These are phyloP conservation scores for Zosterops hypoxanthus DNA, from an alignment of 2,113 vertebrate species.

Conservation along the genomic window DNA sequence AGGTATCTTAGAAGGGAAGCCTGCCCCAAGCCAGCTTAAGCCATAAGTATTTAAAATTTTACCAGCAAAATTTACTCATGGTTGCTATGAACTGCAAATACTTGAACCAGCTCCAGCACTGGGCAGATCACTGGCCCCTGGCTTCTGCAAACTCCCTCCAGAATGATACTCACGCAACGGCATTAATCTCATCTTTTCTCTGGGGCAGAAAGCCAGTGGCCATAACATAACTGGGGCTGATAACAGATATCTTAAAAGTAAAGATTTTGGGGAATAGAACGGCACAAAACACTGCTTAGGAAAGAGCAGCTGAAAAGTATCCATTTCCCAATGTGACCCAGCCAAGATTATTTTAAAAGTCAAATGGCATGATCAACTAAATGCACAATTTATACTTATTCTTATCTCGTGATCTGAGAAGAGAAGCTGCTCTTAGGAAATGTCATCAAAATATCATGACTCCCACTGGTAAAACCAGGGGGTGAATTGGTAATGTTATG, in stretches of 20 bases:
- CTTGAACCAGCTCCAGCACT: rapidly evolving
- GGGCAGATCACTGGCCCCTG: rapidly evolving
- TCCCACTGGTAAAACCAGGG: constrained; percentile 30
- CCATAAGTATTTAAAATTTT: neutral
- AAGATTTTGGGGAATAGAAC: neutral
- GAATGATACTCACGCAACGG: neutral
- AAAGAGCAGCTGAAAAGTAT: neutral
- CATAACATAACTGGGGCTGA: neutral
- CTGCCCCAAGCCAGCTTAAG: neutral
- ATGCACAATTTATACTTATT: constrained; percentile 27
- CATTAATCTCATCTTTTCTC: neutral
- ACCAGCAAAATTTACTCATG: rapidly evolving
- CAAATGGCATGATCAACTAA: neutral
- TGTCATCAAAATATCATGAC: constrained; percentile 57
- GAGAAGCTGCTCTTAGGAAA: constrained; percentile 27
- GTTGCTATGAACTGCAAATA: neutral
- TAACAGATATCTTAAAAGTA: neutral
- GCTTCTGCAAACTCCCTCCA: neutral
- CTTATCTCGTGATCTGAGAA: constrained; percentile 35
- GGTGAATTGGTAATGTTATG: neutral
- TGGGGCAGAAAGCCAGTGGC: neutral
- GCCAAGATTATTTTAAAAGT: constrained; percentile 18
- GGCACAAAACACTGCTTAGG: neutral
- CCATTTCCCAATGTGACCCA: neutral
- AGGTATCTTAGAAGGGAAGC: neutral